phyloP scores from a whole-genome alignment of 2,888 invertebrate species.

The Pammene fasciana region DNA sequence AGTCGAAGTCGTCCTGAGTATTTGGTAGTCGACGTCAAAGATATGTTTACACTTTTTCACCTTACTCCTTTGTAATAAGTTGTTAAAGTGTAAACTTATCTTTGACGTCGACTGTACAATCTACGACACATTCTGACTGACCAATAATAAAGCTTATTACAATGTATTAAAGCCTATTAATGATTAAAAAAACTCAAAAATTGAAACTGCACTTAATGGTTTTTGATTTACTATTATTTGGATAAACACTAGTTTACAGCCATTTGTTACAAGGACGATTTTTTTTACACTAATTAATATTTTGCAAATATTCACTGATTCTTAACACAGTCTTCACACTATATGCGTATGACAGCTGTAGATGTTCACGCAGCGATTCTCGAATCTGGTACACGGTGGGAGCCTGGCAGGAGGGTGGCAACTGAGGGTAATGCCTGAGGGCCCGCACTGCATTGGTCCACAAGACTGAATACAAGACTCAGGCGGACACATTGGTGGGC shows the following conservation, averaged over 20 bases:
- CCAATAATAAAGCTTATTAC: too few relatives aligned
- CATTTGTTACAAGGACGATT: slow-evolving; percentile 20
- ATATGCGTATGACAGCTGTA: slow-evolving; percentile 78
- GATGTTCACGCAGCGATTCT: slow-evolving; percentile 74
- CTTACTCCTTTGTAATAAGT: too few relatives aligned
- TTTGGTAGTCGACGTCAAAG: too few relatives aligned
- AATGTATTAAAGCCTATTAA: too few relatives aligned
- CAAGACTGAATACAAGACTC: slow-evolving; percentile 1
- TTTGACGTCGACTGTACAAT: too few relatives aligned
- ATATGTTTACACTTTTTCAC: too few relatives aligned
- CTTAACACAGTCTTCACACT: slow-evolving; percentile 53
- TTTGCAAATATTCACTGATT: slow-evolving; percentile 23
- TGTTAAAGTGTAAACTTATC: too few relatives aligned
- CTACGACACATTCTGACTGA: too few relatives aligned
- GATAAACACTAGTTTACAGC: slow-evolving; percentile 14
- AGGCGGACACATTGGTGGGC: slow-evolving; percentile 25
- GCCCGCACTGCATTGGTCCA: slow-evolving; percentile 38
- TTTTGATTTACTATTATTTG: slow-evolving; percentile 16
- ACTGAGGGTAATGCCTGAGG: not conserved
- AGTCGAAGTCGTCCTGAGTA: too few relatives aligned
- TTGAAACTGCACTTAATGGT: not conserved
- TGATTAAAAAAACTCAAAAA: not conserved
- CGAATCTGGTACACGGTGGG: slow-evolving; percentile 1
- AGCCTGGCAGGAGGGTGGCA: slow-evolving; percentile 4
- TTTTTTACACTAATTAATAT: slow-evolving; percentile 32